Evolutionary conservation across 2,888 invertebrate species (phyloP).

Genomic region (Lypha dubia): DNA sequence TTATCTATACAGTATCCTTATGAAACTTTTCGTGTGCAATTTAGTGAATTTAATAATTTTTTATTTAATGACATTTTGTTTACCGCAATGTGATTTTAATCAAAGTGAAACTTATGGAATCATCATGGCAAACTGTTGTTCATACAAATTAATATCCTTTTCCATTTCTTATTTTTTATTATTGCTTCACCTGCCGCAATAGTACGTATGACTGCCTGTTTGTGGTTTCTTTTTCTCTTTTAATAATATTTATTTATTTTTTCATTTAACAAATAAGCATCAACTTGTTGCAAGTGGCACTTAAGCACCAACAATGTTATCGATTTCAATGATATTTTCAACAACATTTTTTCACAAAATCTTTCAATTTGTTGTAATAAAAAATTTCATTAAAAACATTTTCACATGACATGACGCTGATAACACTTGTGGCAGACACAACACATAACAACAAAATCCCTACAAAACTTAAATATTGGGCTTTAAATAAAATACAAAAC

Average conservation of each 20-base stretch:
- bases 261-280: slow-evolving; percentile 19
- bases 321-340: slow-evolving; percentile 61
- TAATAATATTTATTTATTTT: not conserved
- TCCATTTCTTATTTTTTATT: not conserved
- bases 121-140: slow-evolving; percentile 6
- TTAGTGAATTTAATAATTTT: too few relatives aligned
- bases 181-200: not conserved
- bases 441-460: not conserved
- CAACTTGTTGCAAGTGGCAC: slow-evolving; percentile 68
- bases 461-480: slow-evolving; percentile 17
- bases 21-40: too few relatives aligned
- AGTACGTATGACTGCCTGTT: too few relatives aligned
- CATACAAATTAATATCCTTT: not conserved
- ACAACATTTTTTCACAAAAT: slow-evolving; percentile 41
- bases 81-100: not conserved
- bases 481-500: slow-evolving; percentile 29
- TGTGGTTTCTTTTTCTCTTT: not conserved
- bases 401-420: slow-evolving; percentile 53
- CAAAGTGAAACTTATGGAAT: not conserved
- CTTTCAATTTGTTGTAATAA: slow-evolving; percentile 29
- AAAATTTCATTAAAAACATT: slow-evolving; percentile 60
- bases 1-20: too few relatives aligned
- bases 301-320: slow-evolving; percentile 56
- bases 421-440: slow-evolving; percentile 46
- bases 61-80: too few relatives aligned